These are phyloP conservation scores for Chlorodrepanis virens DNA, from an alignment of 2,113 vertebrate genomes.

Conservation along the genomic window DNA sequence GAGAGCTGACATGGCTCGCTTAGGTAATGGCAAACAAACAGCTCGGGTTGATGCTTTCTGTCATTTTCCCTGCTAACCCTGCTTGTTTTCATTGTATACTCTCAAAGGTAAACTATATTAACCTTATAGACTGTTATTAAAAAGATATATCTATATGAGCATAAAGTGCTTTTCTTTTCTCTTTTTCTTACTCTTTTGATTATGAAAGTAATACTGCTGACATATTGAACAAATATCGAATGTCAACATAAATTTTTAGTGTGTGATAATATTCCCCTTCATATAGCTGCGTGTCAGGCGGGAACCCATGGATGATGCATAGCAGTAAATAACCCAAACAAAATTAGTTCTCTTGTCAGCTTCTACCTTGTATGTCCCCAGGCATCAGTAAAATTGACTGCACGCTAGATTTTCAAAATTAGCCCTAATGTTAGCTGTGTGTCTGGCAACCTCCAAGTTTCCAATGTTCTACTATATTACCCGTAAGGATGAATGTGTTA, in stretches of 20 bases:
- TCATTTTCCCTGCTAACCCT: conserved; percentile 82
- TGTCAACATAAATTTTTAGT: conserved; percentile 92
- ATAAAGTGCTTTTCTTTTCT: conserved; percentile 80
- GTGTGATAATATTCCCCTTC: conserved; percentile 88
- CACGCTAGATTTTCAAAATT: conserved; percentile 99
- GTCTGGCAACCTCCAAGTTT: conserved; percentile 90
- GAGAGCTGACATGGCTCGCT: conserved; percentile 86
- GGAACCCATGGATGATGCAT: conserved; percentile 94
- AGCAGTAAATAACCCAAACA: conserved; percentile 97
- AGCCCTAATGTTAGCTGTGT: conserved; percentile 96
- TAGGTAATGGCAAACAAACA: conserved; percentile 92
- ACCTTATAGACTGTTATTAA: conserved; percentile 97
- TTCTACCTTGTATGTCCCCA: conserved; percentile 92
- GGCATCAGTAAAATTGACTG: conserved; percentile 99
- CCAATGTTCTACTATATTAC: conserved; percentile 90
- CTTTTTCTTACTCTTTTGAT: conserved; percentile 84
- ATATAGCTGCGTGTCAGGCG: conserved; percentile 88
- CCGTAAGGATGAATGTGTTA: conserved; percentile 94
- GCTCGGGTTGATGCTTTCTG: conserved; percentile 82
- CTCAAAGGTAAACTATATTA: conserved; percentile 98
- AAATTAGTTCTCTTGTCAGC: conserved; percentile 97
- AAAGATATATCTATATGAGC: conserved; percentile 94
- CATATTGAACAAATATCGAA: conserved; percentile 87
- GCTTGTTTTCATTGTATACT: conserved; percentile 87
- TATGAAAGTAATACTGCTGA: conserved; percentile 88